phyloP scores from a whole-genome alignment of 2,113 vertebrate species.

The Bubalus kerabau region DNA sequence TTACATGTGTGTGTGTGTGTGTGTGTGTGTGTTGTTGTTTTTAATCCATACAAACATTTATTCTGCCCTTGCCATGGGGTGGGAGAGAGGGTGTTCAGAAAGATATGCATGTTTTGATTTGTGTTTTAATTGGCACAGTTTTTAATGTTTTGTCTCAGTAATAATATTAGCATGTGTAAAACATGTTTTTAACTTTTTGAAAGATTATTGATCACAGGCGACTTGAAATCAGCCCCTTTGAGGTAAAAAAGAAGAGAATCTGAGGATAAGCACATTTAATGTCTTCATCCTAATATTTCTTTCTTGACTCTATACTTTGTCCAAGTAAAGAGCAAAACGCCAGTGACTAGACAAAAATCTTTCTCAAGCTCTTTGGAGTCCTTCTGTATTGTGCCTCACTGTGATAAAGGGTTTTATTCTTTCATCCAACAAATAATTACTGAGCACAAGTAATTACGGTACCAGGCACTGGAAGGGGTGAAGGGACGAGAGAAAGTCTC shows the following conservation, averaged over 20 bases:
- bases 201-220: background rate
- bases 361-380: background rate
- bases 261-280: background rate
- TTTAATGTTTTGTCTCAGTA: background rate
- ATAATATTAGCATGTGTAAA: background rate
- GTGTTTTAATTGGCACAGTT: background rate
- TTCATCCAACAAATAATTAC: too few species aligned
- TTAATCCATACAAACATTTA: background rate
- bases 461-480: background rate
- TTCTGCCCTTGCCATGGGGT: background rate
- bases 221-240: background rate
- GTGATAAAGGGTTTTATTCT: background rate
- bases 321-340: background rate
- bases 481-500: background rate
- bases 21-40: background rate
- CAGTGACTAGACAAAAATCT: background rate
- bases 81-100: background rate
- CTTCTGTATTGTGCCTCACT: accelerated
- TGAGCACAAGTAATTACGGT: background rate
- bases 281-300: background rate
- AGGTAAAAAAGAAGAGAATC: background rate
- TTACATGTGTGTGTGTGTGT: background rate
- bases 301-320: background rate
- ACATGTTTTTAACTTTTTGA: background rate
- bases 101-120: background rate